These are phyloP conservation scores for Perodicticus potto DNA, from an alignment of 2,797 vertebrate genomes.

Conservation along the genomic window DNA sequence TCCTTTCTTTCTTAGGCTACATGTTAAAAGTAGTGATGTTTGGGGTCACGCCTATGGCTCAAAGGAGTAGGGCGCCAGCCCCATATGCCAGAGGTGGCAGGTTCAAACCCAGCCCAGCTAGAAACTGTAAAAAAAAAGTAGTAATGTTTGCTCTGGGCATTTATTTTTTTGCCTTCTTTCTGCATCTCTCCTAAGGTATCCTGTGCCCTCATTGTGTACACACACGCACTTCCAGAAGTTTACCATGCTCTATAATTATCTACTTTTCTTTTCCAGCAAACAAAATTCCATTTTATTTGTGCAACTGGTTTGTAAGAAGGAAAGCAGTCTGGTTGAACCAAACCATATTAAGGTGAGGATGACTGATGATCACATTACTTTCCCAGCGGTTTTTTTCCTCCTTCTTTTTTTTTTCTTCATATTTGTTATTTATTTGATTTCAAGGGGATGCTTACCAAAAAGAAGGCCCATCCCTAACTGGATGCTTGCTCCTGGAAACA, in stretches of 20 bases:
- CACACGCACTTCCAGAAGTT: neutral
- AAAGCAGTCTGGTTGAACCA: neutral
- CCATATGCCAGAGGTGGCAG: too few relatives aligned
- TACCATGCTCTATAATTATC: neutral
- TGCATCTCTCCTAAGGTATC: neutral
- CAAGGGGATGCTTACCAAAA: neutral
- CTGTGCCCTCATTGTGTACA: neutral
- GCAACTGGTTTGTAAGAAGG: neutral
- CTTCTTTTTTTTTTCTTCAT: neutral
- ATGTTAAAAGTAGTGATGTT: constrained; percentile 2
- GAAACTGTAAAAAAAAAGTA: too few relatives aligned
- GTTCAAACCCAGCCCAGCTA: too few relatives aligned
- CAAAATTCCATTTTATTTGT: neutral
- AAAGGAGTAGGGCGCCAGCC: too few relatives aligned
- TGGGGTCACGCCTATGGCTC: too few relatives aligned
- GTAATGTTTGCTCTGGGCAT: neutral
- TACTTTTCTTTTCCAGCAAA: constrained; percentile 26
- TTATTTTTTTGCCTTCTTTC: neutral
- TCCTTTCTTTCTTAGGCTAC: neutral
- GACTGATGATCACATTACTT: neutral
- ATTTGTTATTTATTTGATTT: constrained; percentile 42
- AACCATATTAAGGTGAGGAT: constrained; percentile 19
- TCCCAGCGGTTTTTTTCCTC: neutral
- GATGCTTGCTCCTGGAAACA: neutral
- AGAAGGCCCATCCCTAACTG: neutral